Conservation (phyloP, 2,797 vertebrate species). For the Cygnus olor region DNA sequence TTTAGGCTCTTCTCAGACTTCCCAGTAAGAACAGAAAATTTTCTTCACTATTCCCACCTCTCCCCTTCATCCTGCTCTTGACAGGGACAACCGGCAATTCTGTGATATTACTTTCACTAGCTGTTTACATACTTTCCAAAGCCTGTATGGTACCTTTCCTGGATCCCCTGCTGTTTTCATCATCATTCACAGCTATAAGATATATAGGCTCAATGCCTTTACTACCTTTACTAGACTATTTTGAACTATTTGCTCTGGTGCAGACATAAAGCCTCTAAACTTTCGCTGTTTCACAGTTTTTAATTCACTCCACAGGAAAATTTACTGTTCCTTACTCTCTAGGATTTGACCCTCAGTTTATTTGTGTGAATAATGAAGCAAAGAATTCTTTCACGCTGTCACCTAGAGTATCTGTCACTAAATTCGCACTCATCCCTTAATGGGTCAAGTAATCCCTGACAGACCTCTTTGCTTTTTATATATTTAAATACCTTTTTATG, state of each 20-base stretch:
- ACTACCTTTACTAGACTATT: not conserved
- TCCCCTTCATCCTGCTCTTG: not conserved
- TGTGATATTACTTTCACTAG: not conserved
- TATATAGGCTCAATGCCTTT: not conserved
- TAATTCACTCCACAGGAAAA: not conserved
- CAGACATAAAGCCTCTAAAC: not conserved
- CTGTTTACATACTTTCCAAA: not conserved
- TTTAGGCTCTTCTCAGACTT: not conserved
- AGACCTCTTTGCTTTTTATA: not conserved
- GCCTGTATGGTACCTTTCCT: not conserved
- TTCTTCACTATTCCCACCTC: not conserved
- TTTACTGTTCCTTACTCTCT: not conserved
- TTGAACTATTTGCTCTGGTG: not conserved
- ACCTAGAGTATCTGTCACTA: not conserved
- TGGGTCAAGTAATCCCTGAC: not conserved
- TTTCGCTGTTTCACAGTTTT: not conserved
- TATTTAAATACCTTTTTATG: not conserved
- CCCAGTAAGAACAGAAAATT: not conserved
- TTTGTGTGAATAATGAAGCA: slow-evolving; percentile 15
- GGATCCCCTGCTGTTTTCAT: not conserved
- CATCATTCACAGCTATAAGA: not conserved
- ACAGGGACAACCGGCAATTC: not conserved
- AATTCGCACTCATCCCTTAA: not conserved
- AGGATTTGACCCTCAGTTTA: not conserved
- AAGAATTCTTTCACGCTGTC: slow-evolving; percentile 3